Conservation (phyloP, 2,797 vertebrate genomes). For the Pangasius mekongensis region DNA sequence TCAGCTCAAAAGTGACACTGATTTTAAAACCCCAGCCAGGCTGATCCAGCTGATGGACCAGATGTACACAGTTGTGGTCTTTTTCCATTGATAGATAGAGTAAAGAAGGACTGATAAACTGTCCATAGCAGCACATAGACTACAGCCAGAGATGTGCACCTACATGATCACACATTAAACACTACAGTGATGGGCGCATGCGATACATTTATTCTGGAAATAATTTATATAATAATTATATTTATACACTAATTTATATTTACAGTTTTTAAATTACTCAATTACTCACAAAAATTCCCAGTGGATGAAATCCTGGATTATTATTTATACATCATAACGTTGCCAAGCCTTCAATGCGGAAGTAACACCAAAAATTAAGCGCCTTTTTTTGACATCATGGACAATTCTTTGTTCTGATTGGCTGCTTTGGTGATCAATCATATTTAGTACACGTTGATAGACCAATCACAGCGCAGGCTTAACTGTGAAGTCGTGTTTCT, state of each 20-base stretch:
- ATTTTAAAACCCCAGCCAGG: background rate
- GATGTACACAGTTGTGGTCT: background rate
- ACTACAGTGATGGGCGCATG: background rate
- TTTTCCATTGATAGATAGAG: background rate
- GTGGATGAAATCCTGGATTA: background rate
- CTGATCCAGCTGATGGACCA: background rate
- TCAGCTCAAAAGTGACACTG: background rate
- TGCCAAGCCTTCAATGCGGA: background rate
- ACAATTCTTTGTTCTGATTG: conserved; percentile 32
- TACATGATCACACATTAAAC: background rate
- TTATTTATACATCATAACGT: background rate
- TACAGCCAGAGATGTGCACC: background rate
- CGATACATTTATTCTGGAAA: too few species aligned
- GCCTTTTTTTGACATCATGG: conserved; percentile 42
- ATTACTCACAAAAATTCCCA: background rate
- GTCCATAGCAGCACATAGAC: background rate
- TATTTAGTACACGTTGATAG: background rate
- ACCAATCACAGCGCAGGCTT: background rate
- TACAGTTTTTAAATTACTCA: too few species aligned
- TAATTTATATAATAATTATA: too few species aligned
- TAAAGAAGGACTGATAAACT: background rate
- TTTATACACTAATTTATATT: too few species aligned
- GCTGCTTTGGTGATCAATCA: conserved; percentile 11
- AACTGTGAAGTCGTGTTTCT: background rate
- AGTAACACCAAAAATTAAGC: conserved; percentile 13